Conservation (phyloP, 2,797 vertebrate species). For the Microcaecilia unicolor region DNA sequence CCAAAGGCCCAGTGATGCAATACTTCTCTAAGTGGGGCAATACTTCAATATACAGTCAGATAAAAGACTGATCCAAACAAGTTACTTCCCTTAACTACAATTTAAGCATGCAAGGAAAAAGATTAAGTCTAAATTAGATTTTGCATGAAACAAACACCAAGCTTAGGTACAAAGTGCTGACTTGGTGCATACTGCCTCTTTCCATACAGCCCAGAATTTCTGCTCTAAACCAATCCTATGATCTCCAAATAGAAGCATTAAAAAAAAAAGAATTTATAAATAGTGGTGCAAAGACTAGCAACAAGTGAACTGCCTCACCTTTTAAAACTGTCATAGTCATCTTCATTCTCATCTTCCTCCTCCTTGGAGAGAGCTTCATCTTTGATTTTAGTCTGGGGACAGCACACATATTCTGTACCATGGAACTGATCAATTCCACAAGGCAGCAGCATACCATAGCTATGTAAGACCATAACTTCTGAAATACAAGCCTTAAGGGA, state of each 20-base stretch:
- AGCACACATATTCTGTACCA: slow-evolving; percentile 91
- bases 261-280: not conserved
- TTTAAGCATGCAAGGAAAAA: too few relatives aligned
- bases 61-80: too few relatives aligned
- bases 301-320: slow-evolving; percentile 29
- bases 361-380: slow-evolving; percentile 59
- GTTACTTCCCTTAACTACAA: too few relatives aligned
- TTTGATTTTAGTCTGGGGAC: slow-evolving; percentile 60
- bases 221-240: too few relatives aligned
- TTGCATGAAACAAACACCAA: too few relatives aligned
- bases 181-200: too few relatives aligned
- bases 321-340: slow-evolving; percentile 57
- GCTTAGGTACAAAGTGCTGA: too few relatives aligned
- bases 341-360: slow-evolving; percentile 41
- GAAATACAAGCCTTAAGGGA: slow-evolving; percentile 73
- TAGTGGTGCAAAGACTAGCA: rapidly evolving
- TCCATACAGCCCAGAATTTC: too few relatives aligned
- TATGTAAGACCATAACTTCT: slow-evolving; percentile 76
- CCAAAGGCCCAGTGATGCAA: too few relatives aligned
- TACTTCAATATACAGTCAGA: too few relatives aligned
- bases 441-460: slow-evolving; percentile 90
- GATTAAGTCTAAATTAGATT: too few relatives aligned
- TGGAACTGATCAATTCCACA: slow-evolving; percentile 88
- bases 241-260: not conserved
- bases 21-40: too few relatives aligned